Evolutionary conservation across 1,140 invertebrate genomes (phyloP).

Genomic region (Drosophila kepulauana): DNA sequence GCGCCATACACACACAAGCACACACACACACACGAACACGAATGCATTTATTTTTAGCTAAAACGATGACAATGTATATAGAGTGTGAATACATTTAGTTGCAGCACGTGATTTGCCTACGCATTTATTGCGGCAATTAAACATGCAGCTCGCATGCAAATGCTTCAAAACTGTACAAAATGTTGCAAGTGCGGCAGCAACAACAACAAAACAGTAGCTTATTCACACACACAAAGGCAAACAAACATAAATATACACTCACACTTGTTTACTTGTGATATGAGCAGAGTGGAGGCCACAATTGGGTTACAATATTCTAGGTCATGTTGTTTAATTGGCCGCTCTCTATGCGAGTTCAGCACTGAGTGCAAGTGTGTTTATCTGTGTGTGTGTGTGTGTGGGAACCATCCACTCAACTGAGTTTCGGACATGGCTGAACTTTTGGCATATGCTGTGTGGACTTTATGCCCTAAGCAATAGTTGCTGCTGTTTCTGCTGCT

Average conservation of each 20-base stretch:
- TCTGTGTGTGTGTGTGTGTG: constrained; percentile 23
- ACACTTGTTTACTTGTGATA: constrained; percentile 14
- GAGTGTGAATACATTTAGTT: constrained; percentile 3
- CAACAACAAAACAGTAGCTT: background rate
- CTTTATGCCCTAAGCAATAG: constrained; percentile 19
- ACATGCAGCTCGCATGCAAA: constrained; percentile 59
- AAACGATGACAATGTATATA: constrained; percentile 4
- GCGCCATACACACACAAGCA: background rate
- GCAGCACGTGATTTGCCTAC: constrained; percentile 72
- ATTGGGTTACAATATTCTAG: constrained; percentile 74
- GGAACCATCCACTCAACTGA: constrained; percentile 23
- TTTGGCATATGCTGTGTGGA: constrained; percentile 42
- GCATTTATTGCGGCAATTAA: constrained; percentile 71
- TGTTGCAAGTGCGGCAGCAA: constrained; percentile 32
- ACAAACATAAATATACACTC: constrained; percentile 1
- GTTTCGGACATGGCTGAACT: constrained; percentile 34
- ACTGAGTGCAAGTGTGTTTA: constrained; percentile 3
- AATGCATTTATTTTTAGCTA: constrained; percentile 13
- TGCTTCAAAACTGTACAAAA: constrained; percentile 48
- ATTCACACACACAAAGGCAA: background rate
- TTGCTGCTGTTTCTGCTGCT: background rate
- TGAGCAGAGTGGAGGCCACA: constrained; percentile 31
- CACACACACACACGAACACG: background rate
- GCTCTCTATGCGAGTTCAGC: constrained; percentile 20
- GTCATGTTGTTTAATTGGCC: constrained; percentile 72